Evolutionary conservation across 2,113 vertebrate genomes (phyloP), one percentile per base, ranked within the genome.

Genomic region (Jaculus jaculus): DNA sequence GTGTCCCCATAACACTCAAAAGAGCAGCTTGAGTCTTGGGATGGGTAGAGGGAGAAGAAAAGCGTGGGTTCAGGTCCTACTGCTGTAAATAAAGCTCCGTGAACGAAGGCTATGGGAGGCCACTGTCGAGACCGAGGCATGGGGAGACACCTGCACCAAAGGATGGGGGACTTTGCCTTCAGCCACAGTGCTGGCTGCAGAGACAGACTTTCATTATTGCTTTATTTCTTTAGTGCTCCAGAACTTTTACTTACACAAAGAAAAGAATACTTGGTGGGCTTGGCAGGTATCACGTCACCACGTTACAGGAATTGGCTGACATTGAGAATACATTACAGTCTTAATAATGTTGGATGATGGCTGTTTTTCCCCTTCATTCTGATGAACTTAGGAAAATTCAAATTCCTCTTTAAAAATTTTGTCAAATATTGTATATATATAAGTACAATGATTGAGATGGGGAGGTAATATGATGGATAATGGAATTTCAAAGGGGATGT

Each of bases 11-110:
- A 0, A 85, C 79, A 69, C 42, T 92, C 89, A 66, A 83, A 94
- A 93, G 79, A 90, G 69, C 86, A 93, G 91, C 89, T 37, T 0
- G 34, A 47, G n/a, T n/a, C n/a, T n/a, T n/a, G n/a, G n/a, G n/a
- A n/a, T n/a, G n/a, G n/a, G n/a, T 94, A 28, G 93, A 92, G 10
- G 89, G 8, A 90, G 78, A 63, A 95, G 86, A 51, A 11, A 23
- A 90, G 16, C 84, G 85, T 89, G 97, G 95, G 72, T 39, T 83
- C 77, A 97, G 90, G 83, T 90, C 97, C 93, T 90, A 97, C 98
- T 98, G 98, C 98, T 98, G 96, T 95, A 97, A 96, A 95, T 98
- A 98, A 98, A 98, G 98, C n/a, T 96, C 96, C 89, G 58, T 47
- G 94, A 89, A 92, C 82, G 93, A 95, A 96, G 95, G 97, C 97